phyloP scores from a whole-genome alignment of 2,888 invertebrate genomes.

The Buathra laborator region DNA sequence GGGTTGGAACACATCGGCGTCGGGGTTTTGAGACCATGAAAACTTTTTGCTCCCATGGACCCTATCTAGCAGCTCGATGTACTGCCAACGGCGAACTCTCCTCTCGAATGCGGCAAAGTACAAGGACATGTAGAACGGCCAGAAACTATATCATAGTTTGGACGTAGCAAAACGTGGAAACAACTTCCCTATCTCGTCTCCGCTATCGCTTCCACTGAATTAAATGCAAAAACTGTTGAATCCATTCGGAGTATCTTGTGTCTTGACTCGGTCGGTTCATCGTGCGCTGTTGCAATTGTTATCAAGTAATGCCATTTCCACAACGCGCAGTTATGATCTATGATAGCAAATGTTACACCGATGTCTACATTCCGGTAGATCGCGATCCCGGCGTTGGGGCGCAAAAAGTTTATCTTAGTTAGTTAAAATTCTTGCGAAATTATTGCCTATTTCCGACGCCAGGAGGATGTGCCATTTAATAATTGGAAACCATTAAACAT shows the following conservation, averaged over 20 bases:
- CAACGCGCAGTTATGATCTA: background rate
- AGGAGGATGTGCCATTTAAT: too few relatives aligned
- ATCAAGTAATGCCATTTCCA: background rate
- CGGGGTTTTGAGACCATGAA: conserved; percentile 50
- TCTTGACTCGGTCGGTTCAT: conserved; percentile 1
- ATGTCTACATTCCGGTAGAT: background rate
- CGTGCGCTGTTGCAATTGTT: background rate
- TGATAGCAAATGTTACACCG: background rate
- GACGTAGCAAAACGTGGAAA: conserved; percentile 14
- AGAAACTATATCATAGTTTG: conserved; percentile 35
- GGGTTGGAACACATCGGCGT: conserved; percentile 46
- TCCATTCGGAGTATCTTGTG: background rate
- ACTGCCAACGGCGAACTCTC: conserved; percentile 42
- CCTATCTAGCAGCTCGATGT: conserved; percentile 46
- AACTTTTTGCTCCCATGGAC: conserved; percentile 64
- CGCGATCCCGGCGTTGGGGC: background rate
- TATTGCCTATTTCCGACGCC: background rate
- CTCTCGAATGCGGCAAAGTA: conserved; percentile 53
- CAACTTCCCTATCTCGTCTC: background rate
- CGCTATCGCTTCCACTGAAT: conserved; percentile 10
- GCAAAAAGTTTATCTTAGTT: background rate
- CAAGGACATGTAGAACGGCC: conserved; percentile 28
- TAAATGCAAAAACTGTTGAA: background rate
- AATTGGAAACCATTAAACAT: too few relatives aligned
- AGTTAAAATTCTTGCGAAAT: background rate